Base-by-base conservation (phyloP, 1,140 invertebrate genomes). In the Marisa cornuarietis region DNA sequence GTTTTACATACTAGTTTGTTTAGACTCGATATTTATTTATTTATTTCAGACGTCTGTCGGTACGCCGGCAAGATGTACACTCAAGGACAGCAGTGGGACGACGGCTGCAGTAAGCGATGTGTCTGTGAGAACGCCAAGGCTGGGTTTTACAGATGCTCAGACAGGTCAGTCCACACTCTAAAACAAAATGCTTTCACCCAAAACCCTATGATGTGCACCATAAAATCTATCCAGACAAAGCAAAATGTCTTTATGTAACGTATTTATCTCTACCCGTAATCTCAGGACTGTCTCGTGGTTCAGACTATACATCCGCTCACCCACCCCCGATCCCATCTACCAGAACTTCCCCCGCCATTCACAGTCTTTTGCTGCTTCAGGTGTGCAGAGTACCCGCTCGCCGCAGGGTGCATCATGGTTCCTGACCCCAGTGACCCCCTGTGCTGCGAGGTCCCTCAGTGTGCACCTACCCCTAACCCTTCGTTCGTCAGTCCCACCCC, bases 361-460 rank as follows among this genome's bases (percentile, higher is more conserved):
- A 69, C 80, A n/a, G 9, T 72, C 78, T 0, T 22, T 72, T n/a
- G 62, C n/a, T 78, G 58, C 31, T 24, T 3, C 74, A 84, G 83
- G 78, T 85, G 83, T 62, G 79, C 79, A 51, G 63, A 65, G 22
- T 84, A 84, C 42, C 78, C 69, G 69, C 79, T 87, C 22, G 82
- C 84, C n/a, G 76, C 82, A 3, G 82, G 82, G 54, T 86, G 85
- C 62, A 83, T 75, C n/a, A 79, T 83, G 24, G 81, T 82, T 22
- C 82, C 83, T 24, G 85, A 87, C 77, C 85, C 85, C 54, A 86
- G 84, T 49, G 85, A 86, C 71, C 82, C 81, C 20, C 83, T 85
- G 63, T 86, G 86, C 76, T 86, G 85, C 72, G 78, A 83, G 77
- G 75, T 84, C 52, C 85, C 85, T 51, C 83, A 86, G 80, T 86